Percentiles rank a stretch among this genome's conserved stretches.
Conservation (phyloP, 1,140 invertebrate species). For the Drosophila erecta region DNA sequence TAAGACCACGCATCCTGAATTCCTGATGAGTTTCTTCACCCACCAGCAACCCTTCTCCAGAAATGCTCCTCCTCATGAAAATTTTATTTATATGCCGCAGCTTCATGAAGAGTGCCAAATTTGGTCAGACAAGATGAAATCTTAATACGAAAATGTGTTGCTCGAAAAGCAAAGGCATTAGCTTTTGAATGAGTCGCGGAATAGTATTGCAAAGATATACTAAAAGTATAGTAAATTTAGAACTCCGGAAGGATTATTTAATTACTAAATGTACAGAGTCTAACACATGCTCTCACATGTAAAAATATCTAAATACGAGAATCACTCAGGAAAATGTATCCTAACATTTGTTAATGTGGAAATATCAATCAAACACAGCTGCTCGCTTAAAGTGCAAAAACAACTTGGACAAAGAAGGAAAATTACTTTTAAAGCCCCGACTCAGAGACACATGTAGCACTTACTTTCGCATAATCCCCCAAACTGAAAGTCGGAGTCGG, state of each 20-base stretch:
- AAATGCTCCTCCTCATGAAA: constrained; percentile 16
- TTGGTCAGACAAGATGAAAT: constrained; percentile 9
- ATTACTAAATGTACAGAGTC: too few relatives aligned
- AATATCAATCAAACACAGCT: constrained; percentile 69
- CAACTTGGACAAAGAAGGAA: constrained; percentile 63
- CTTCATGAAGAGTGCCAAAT: constrained; percentile 67
- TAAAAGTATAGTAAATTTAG: constrained; percentile 1
- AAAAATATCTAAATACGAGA: too few relatives aligned
- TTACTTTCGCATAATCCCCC: constrained; percentile 32
- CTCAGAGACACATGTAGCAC: constrained; percentile 67
- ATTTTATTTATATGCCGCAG: constrained; percentile 31
- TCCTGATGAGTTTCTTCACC: constrained; percentile 62
- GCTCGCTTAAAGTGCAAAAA: constrained; percentile 52
- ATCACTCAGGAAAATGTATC: background rate
- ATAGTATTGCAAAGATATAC: too few relatives aligned
- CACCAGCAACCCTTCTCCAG: constrained; percentile 37
- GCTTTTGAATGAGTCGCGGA: constrained; percentile 24
- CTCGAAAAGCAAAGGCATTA: constrained; percentile 21
- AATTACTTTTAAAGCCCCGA: constrained; percentile 71
- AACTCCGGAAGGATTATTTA: too few relatives aligned
- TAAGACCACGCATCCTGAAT: constrained; percentile 78
- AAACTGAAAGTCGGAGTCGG: constrained; percentile 5
- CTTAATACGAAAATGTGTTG: constrained; percentile 69
- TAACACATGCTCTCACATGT: too few relatives aligned
- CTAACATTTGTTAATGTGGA: constrained; percentile 31